These are phyloP conservation scores for Microcaecilia unicolor DNA, from an alignment of 2,797 vertebrate genomes.

Conservation along the genomic window DNA sequence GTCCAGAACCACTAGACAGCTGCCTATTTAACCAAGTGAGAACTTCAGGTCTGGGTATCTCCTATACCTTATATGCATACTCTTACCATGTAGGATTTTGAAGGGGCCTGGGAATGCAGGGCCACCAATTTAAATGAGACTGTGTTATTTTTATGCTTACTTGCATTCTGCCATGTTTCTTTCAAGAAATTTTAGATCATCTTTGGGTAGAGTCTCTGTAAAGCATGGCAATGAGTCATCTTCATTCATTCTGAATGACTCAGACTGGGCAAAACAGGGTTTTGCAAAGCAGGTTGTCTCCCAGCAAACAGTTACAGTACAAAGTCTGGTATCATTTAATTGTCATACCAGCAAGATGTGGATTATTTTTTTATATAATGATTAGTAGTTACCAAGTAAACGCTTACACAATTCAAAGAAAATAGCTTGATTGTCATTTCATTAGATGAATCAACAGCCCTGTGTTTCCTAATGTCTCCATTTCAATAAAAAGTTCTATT, in stretches of 20 bases:
- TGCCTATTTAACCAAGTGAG: too few relatives aligned
- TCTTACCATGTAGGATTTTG: not conserved
- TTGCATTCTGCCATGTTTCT: slow-evolving; percentile 10
- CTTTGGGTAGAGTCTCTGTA: slow-evolving; percentile 16
- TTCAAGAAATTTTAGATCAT: slow-evolving; percentile 25
- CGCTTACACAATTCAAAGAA: too few relatives aligned
- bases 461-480: too few relatives aligned
- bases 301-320: slow-evolving; percentile 9
- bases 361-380: slow-evolving; percentile 23
- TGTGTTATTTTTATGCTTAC: not conserved
- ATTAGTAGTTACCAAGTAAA: too few relatives aligned
- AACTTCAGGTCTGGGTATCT: too few relatives aligned
- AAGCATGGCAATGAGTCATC: slow-evolving; percentile 6
- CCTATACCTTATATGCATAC: too few relatives aligned
- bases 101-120: too few relatives aligned
- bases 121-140: too few relatives aligned
- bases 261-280: slow-evolving; percentile 3
- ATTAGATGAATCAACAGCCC: too few relatives aligned
- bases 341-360: slow-evolving; percentile 28
- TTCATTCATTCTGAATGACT: slow-evolving; percentile 16
- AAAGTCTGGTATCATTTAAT: slow-evolving; percentile 12
- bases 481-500: too few relatives aligned
- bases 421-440: too few relatives aligned
- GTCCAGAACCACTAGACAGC: too few relatives aligned
- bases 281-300: slow-evolving; percentile 7